Evolutionary conservation across 2,113 vertebrate genomes (phyloP).

Genomic region (Scartelaos histophorus): DNA sequence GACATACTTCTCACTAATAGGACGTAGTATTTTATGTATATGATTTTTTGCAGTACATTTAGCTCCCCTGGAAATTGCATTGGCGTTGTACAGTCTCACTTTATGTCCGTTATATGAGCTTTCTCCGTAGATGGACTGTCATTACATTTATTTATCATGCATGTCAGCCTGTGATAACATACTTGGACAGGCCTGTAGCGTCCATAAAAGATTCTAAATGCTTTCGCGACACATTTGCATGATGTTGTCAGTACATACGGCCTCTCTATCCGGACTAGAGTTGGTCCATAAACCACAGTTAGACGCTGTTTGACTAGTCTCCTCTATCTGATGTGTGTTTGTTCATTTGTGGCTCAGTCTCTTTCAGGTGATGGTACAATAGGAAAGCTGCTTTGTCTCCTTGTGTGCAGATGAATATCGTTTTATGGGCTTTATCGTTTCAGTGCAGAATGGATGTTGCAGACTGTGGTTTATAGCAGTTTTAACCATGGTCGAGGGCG

Average conservation of each 20-base stretch:
- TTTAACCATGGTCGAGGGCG: conserved; percentile 33
- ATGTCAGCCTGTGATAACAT: conserved; percentile 6
- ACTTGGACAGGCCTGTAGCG: conserved; percentile 7
- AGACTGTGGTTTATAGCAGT: conserved; percentile 33
- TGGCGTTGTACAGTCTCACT: conserved; percentile 28
- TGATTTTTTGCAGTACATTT: conserved; percentile 12
- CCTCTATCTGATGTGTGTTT: conserved; percentile 44
- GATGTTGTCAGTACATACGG: conserved; percentile 2
- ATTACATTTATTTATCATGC: conserved; percentile 4
- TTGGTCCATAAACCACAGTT: conserved; percentile 14
- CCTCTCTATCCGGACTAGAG: conserved; percentile 1
- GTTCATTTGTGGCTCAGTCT: conserved; percentile 53
- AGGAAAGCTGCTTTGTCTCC: conserved; percentile 38
- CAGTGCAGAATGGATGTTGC: conserved; percentile 44
- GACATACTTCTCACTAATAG: not conserved
- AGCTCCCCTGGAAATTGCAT: conserved; percentile 27
- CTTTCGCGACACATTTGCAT: not conserved
- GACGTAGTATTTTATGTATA: not conserved
- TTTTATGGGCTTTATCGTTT: conserved; percentile 43
- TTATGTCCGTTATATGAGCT: not conserved
- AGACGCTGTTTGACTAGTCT: conserved; percentile 31
- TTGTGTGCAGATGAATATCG: conserved; percentile 41
- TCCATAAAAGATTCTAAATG: conserved; percentile 17
- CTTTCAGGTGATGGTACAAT: conserved; percentile 46
- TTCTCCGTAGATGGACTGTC: not conserved